Conservation (phyloP, 2,888 invertebrate species). For the Drosophila kambysellisi region DNA sequence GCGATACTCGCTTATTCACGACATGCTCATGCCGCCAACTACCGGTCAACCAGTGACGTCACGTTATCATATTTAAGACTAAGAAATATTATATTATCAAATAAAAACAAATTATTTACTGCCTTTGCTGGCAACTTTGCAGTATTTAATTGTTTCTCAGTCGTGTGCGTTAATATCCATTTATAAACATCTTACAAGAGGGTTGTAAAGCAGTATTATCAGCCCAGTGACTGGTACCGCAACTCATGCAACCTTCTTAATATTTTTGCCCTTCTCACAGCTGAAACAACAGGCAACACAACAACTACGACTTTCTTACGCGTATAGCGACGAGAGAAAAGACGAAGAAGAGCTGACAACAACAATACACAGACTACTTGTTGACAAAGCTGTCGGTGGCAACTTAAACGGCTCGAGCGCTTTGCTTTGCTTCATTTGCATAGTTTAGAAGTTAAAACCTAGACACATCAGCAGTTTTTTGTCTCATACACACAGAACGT, state of each 20-base stretch:
- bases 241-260: slow-evolving; percentile 22
- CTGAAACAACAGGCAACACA: slow-evolving; percentile 23
- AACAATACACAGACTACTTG: slow-evolving; percentile 53
- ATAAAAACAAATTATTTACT: neutral
- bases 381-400: slow-evolving; percentile 42
- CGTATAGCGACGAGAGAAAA: slow-evolving; percentile 23
- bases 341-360: slow-evolving; percentile 28
- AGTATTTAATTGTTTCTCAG: too few species aligned
- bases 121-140: neutral
- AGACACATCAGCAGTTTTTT: slow-evolving; percentile 55
- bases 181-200: neutral
- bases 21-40: neutral
- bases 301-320: slow-evolving; percentile 40
- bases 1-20: neutral
- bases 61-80: neutral
- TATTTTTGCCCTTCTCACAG: slow-evolving; percentile 13
- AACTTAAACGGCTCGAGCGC: slow-evolving; percentile 8
- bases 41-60: slow-evolving; percentile 10
- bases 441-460: slow-evolving; percentile 24
- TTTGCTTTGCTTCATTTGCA: slow-evolving; percentile 17
- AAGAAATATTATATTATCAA: neutral
- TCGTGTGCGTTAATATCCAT: too few species aligned
- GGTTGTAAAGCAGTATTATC: neutral
- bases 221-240: neutral
- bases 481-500: slow-evolving; percentile 8